A percentile compares a stretch with the other conserved stretches of the same genome.
Conservation (phyloP, 2,888 invertebrate species). For the Apantesis nais region DNA sequence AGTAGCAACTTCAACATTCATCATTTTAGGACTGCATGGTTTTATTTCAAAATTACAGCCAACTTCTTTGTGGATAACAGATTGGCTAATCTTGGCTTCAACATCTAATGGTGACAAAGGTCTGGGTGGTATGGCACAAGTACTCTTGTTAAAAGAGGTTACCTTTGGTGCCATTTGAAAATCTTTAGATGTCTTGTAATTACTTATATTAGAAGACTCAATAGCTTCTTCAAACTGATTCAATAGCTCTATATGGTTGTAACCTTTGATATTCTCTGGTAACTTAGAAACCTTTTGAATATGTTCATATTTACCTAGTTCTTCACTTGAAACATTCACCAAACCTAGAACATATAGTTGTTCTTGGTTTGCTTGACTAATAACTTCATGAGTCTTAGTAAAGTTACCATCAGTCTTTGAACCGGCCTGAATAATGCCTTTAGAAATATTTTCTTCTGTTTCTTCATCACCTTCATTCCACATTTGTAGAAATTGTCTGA, state of each 20-base stretch:
- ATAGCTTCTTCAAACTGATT: conserved; percentile 81
- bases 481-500: conserved; percentile 81
- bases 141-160: conserved; percentile 42
- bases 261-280: conserved; percentile 83
- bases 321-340: conserved; percentile 80
- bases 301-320: conserved; percentile 81
- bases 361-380: conserved; percentile 61
- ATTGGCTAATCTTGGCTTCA: conserved; percentile 83
- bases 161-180: conserved; percentile 52
- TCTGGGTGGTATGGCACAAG: conserved; percentile 59
- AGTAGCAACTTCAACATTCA: conserved; percentile 77
- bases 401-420: conserved; percentile 49
- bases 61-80: conserved; percentile 83
- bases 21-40: conserved; percentile 82
- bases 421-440: conserved; percentile 57
- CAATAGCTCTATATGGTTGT: conserved; percentile 76
- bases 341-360: conserved; percentile 80
- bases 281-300: conserved; percentile 82
- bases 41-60: conserved; percentile 84
- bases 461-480: conserved; percentile 85
- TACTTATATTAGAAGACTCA: conserved; percentile 69
- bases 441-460: conserved; percentile 58
- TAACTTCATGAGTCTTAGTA: conserved; percentile 53
- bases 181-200: conserved; percentile 57
- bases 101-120: conserved; percentile 81